Base-by-base conservation (phyloP, 2,888 invertebrate genomes). In the Synergus itoensis region DNA sequence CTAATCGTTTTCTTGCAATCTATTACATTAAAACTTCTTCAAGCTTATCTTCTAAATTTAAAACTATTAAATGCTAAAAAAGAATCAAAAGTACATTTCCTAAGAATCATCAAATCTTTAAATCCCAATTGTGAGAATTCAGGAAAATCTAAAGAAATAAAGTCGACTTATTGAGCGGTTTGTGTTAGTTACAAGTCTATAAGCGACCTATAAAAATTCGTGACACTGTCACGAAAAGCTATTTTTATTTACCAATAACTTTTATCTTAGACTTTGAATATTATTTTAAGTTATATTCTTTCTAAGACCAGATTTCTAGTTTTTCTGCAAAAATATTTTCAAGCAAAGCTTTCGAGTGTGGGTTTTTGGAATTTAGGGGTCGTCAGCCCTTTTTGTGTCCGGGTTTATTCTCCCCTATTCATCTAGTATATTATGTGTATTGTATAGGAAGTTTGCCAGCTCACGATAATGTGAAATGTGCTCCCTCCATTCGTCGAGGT, bases 401-500 rank as follows among this genome's bases (percentile, higher is more conserved):
- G 11, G 16, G 45, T 69, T 69, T 48, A 9, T 53, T 36, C n/a
- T 53, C 62, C 62, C 43, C 76, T 43, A 45, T 45, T 11, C 60
- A 5, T 40, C n/a, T 36, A 16, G 48, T 28, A 36, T 48, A 53
- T 48, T 36, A 48, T 48, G 48, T 41, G 40, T 40, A n/a, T n/a
- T 21, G 14, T 76, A 41, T 12, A 18, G 76, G 43, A 57, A 57
- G 48, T 53, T 73, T 53, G 16, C 36, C 14, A 43, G 76, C 60
- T 76, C 62, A 57, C 21, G 62, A 18, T 41, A 43, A 40, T 36
- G 45, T 18, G 67, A 67, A 67, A 67, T 67, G 18, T 45, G 76
- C 76, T 76, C 76, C 76, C 62, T 76, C 76, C 43, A 62, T 18
- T 36, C 62, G 63, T 77, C 36, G 78, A 63, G 21, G 77, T 73